Base-by-base conservation (phyloP, 1,140 invertebrate genomes). In the Matsumurasca onukii region DNA sequence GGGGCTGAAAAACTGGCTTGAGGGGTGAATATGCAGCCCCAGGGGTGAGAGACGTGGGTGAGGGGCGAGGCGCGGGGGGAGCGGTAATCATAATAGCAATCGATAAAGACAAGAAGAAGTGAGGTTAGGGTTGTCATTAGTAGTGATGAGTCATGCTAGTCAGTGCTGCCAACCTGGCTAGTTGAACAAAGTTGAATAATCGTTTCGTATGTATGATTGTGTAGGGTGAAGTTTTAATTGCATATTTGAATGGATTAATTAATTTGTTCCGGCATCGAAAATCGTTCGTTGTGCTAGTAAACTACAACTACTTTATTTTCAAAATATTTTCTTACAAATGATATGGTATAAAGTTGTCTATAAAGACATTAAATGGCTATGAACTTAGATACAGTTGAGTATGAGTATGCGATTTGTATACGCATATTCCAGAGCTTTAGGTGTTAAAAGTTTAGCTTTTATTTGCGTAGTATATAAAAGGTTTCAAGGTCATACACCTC, bases 1-100 rank as follows among this genome's bases (percentile, higher is more conserved):
- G 52, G 66, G 34, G 25, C 27, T 63, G 63, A 68, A 68, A 68
- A 68, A 59, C 30, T 27, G 67, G 57, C 45, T 57, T 45, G 22
- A 31, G 59, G 67, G 67, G 67, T 63, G 67, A 68, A 68, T 68
- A 68, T 68, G 67, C 67, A 68, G 67, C 49, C 45, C 22, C 1
- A 15, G 55, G 66, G 66, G 24, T 22, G 20, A 31, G 31, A 39
- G 55, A 34, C 52, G 31, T n/a, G n/a, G n/a, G n/a, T n/a, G n/a
- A n/a, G n/a, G n/a, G n/a, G n/a, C n/a, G n/a, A n/a, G n/a, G n/a
- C n/a, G n/a, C n/a, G n/a, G n/a, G n/a, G n/a, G n/a, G n/a, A n/a
- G n/a, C n/a, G n/a, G n/a, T 68, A 68, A 68, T 68, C 67, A 68
- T 68, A 68, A 68, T 68, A 39, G 67, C 57, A 68, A 68, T 68